Conservation (phyloP, 2,113 vertebrate genomes). For the Mesembrinibis cayennensis region DNA sequence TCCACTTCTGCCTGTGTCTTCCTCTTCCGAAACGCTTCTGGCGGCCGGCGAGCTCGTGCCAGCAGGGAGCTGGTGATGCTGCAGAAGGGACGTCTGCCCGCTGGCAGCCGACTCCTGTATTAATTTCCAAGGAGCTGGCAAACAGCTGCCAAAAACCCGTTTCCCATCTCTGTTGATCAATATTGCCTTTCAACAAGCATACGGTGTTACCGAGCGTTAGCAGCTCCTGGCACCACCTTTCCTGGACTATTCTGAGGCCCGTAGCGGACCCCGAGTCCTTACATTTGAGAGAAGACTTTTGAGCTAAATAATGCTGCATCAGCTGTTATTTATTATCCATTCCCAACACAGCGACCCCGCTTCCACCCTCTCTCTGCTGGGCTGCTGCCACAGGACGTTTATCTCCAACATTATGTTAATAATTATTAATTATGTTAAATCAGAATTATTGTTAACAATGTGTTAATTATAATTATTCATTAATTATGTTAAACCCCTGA, state of each 20-base stretch:
- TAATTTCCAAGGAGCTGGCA: slow-evolving; percentile 1
- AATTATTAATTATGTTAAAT: no score
- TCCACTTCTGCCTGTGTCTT: background rate
- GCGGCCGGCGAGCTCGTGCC: background rate
- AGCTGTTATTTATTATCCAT: background rate
- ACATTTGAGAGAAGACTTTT: background rate
- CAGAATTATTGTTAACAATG: no score
- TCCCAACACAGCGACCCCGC: background rate
- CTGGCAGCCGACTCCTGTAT: background rate
- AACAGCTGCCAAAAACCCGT: slow-evolving; percentile 12
- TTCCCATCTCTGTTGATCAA: slow-evolving; percentile 2
- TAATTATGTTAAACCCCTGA: no score
- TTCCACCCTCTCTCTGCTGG: background rate
- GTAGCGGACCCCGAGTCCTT: background rate
- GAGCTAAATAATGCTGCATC: background rate
- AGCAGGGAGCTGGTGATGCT: background rate
- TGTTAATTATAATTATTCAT: no score
- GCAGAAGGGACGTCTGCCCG: background rate
- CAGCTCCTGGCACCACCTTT: background rate
- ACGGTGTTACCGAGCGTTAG: background rate
- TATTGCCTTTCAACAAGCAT: background rate
- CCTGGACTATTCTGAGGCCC: background rate
- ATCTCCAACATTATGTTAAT: background rate
- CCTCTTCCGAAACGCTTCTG: background rate
- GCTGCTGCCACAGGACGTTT: background rate